Evolutionary conservation across 35 echinoderm and acorn worm species (phyloP), one percentile per base, ranked within the genome.

Genomic region (Chiridota heheva): DNA sequence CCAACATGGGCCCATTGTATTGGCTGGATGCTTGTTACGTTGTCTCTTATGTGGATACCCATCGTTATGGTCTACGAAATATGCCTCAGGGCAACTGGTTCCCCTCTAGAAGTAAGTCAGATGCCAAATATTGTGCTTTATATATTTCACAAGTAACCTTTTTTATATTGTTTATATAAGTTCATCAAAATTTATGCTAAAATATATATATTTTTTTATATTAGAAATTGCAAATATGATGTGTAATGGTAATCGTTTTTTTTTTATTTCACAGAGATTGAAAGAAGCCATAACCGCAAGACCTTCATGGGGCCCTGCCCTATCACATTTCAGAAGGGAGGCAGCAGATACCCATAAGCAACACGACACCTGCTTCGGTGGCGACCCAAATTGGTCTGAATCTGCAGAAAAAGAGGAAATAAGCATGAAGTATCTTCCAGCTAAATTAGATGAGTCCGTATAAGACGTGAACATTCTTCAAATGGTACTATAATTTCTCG

Each of bases 21-120:
- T 20, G 93, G 93, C 31, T 91, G 88, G 88, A 12, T 97, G 0
- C 56, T 91, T 26, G 69, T 91, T 30, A 5, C 67, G 3, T 39
- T 40, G 40, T 60, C 60, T 27, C 80, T 97, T 1, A 88, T 91
- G 30, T 91, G 83, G 83, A 97, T 97, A 32, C 93, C 93, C 5
- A n/a, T 88, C 13, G 78, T 83, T 24, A 80, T 76, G 63, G 40
- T 87, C 15, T 86, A 82, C 20, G 88, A 90, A 45, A 82, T 91
- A 62, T 28, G 48, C 46, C 71, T 45, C 2, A 79, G 58, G 36
- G 65, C 75, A 58, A 77, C 61, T 7, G 70, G 84, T 15, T 73
- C 59, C 44, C 29, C 91, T 30, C 63, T 5, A 72, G 86, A 95
- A 57, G 91, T 97, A 80, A 83, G 93, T 60, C 40, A 1, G 6